These are phyloP conservation scores for Sciurus carolinensis DNA, from an alignment of 2,797 vertebrate genomes.

Conservation along the genomic window DNA sequence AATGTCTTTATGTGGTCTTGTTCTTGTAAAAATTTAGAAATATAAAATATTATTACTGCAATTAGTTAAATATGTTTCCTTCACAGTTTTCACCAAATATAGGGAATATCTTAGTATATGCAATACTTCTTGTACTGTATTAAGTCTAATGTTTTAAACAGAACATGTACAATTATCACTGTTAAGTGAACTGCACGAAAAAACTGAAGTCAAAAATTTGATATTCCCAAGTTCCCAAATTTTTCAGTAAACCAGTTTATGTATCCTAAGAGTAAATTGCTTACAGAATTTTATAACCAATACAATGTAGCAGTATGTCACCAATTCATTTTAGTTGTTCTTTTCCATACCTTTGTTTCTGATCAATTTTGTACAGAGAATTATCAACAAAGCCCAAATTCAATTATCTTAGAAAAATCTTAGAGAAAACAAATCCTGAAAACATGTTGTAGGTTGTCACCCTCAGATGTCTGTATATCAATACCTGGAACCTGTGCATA, in stretches of 20 bases:
- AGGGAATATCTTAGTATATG: background rate
- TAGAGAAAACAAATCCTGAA: background rate
- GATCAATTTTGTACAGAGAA: background rate
- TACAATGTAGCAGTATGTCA: background rate
- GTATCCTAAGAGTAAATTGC: background rate
- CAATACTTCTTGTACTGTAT: background rate
- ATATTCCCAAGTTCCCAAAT: background rate
- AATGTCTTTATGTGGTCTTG: background rate
- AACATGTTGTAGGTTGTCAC: accelerated
- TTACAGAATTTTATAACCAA: background rate
- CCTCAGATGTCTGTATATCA: background rate
- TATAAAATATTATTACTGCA: background rate
- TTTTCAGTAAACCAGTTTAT: background rate
- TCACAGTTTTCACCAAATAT: background rate
- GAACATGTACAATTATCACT: background rate
- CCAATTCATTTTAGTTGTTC: background rate
- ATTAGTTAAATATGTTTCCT: background rate
- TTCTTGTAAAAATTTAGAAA: background rate
- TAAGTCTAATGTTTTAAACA: background rate
- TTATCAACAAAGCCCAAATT: background rate
- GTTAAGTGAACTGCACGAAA: background rate
- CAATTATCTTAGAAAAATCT: background rate
- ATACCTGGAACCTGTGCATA: background rate
- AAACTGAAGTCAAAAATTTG: constrained; percentile 14
- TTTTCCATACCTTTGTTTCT: background rate